Conservation (phyloP, 1,140 invertebrate genomes). For the Drosophila sproati region DNA sequence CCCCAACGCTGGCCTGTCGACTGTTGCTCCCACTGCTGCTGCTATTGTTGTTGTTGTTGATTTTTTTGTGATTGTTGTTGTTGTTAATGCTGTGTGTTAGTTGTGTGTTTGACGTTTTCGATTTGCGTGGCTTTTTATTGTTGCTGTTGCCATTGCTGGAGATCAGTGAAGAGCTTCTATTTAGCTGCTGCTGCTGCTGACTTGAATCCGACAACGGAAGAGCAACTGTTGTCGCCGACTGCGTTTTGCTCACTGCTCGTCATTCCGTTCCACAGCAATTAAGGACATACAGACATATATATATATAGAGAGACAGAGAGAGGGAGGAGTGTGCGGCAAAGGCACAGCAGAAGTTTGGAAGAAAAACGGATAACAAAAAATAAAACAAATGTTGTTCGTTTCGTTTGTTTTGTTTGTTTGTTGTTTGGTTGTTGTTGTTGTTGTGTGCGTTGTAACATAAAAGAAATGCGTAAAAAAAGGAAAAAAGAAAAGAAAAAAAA, state of each 20-base stretch:
- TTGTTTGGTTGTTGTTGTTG: slow-evolving; percentile 5
- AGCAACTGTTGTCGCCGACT: slow-evolving; percentile 25
- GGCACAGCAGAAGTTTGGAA: neutral
- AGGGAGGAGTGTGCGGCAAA: slow-evolving; percentile 25
- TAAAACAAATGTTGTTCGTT: slow-evolving; percentile 65
- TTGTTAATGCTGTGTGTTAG: slow-evolving; percentile 45
- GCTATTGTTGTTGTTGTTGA: neutral
- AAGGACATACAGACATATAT: too few species aligned
- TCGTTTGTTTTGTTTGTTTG: slow-evolving; percentile 41
- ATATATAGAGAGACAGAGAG: too few species aligned
- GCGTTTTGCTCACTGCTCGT: slow-evolving; percentile 39
- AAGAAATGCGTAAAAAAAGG: slow-evolving; percentile 63
- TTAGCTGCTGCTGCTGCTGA: slow-evolving; percentile 48
- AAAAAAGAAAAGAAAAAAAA: slow-evolving; percentile 60
- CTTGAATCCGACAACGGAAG: slow-evolving; percentile 48
- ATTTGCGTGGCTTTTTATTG: slow-evolving; percentile 66
- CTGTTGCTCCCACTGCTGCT: slow-evolving; percentile 52
- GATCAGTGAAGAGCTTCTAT: slow-evolving; percentile 61
- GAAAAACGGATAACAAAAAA: slow-evolving; percentile 55
- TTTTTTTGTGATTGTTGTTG: slow-evolving; percentile 19
- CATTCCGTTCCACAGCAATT: too few species aligned
- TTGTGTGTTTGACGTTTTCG: slow-evolving; percentile 40
- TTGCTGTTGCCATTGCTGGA: slow-evolving; percentile 60
- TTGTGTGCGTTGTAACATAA: slow-evolving; percentile 40
- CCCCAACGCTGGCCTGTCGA: slow-evolving; percentile 42